Evolutionary conservation across 2,113 vertebrate genomes (phyloP).

Genomic region (Podocnemis expansa): DNA sequence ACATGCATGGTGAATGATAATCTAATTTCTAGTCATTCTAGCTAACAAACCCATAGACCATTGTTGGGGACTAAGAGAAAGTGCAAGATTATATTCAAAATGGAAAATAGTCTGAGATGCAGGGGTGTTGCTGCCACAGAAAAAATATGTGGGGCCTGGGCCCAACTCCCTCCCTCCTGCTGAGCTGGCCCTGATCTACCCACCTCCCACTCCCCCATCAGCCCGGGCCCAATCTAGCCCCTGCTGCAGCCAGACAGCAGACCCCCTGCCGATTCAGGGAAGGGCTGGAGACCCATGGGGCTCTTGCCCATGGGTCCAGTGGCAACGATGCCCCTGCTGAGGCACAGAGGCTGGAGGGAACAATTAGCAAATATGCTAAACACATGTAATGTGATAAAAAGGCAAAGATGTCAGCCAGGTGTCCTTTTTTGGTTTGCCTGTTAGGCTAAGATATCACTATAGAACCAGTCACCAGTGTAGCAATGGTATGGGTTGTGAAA

Average conservation of each 20-base stretch:
- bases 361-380: neutral
- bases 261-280: too few relatives aligned
- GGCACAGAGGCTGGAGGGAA: neutral
- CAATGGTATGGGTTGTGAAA: neutral
- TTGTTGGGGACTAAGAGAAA: neutral
- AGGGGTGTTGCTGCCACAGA: too few relatives aligned
- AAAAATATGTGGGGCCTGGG: too few relatives aligned
- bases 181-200: too few relatives aligned
- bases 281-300: too few relatives aligned
- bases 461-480: neutral
- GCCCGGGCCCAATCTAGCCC: too few relatives aligned
- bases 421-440: neutral
- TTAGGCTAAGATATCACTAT: neutral
- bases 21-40: neutral
- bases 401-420: neutral
- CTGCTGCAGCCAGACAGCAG: too few relatives aligned
- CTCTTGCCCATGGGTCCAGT: too few relatives aligned
- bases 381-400: neutral
- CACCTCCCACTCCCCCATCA: too few relatives aligned
- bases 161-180: too few relatives aligned
- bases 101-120: neutral
- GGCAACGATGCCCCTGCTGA: too few relatives aligned
- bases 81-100: neutral
- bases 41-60: neutral
- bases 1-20: neutral